Evolutionary conservation across 2,888 invertebrate species (phyloP).

Genomic region (Stegophylla sp.): DNA sequence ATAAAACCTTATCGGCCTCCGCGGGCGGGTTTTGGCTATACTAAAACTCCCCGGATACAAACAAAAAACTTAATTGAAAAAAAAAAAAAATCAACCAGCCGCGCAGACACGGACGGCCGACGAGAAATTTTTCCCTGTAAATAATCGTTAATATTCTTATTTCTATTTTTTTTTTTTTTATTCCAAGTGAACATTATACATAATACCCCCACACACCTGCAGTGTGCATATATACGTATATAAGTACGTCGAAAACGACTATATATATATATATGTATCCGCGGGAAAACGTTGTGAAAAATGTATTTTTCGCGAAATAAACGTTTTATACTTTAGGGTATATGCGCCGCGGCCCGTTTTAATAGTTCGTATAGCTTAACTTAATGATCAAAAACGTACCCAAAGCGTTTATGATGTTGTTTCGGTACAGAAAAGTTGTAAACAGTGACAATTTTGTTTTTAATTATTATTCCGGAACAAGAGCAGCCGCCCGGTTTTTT

Average conservation of each 20-base stretch:
- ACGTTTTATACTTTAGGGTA: slow-evolving; percentile 3
- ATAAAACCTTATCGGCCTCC: background rate
- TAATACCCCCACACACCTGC: background rate
- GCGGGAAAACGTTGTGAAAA: slow-evolving; percentile 10
- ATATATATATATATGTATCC: no score
- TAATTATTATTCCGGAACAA: slow-evolving; percentile 29
- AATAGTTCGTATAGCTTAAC: slow-evolving; percentile 38
- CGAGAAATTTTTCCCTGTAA: background rate
- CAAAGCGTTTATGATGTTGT: slow-evolving; percentile 32
- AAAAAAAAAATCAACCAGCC: slow-evolving; percentile 5
- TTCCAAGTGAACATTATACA: background rate
- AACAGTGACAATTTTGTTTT: slow-evolving; percentile 39
- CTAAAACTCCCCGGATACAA: background rate
- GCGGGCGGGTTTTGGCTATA: slow-evolving; percentile 1
- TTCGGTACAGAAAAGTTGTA: slow-evolving; percentile 27
- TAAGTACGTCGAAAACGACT: background rate
- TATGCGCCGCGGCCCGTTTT: slow-evolving; percentile 12
- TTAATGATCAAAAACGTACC: slow-evolving; percentile 37
- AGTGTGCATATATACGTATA: background rate
- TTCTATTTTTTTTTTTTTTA: background rate
- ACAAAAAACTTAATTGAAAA: slow-evolving; percentile 14
- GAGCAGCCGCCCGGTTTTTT: slow-evolving; percentile 8
- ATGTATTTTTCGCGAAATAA: slow-evolving; percentile 2
- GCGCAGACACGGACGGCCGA: no score
- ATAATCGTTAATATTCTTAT: background rate